phyloP scores from a whole-genome alignment of 2,113 vertebrate genomes.

The Struthio camelus region DNA sequence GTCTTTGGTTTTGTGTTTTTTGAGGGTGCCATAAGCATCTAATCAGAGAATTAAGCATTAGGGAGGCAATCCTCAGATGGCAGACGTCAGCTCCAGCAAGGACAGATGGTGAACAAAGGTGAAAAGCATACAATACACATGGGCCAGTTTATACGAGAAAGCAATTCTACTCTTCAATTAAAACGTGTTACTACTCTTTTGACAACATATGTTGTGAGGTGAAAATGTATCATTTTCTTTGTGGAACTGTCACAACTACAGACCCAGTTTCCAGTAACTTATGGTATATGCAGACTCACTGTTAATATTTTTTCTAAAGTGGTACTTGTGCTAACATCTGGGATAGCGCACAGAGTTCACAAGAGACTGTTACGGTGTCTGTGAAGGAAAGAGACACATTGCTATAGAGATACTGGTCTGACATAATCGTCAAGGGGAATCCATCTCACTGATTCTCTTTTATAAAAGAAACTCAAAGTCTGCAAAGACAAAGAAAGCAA shows the following conservation, averaged over 20 bases:
- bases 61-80: slow-evolving; percentile 66
- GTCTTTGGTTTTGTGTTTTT: slow-evolving; percentile 57
- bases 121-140: slow-evolving; percentile 12
- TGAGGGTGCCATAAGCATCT: slow-evolving; percentile 42
- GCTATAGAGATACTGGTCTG: background rate
- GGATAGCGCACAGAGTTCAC: background rate
- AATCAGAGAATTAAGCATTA: slow-evolving; percentile 31
- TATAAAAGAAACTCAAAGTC: background rate
- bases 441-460: background rate
- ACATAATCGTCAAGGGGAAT: background rate
- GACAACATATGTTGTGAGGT: background rate
- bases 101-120: slow-evolving; percentile 80
- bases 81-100: slow-evolving; percentile 46
- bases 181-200: background rate
- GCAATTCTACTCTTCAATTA: background rate
- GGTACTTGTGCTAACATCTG: background rate
- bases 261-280: background rate
- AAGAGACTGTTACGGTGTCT: background rate
- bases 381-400: background rate
- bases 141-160: background rate
- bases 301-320: background rate
- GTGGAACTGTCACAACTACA: background rate
- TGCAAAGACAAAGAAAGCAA: background rate
- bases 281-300: background rate
- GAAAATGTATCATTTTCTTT: background rate